Evolutionary conservation across 2,797 vertebrate species (phyloP).

Genomic region (Mus minutoides): DNA sequence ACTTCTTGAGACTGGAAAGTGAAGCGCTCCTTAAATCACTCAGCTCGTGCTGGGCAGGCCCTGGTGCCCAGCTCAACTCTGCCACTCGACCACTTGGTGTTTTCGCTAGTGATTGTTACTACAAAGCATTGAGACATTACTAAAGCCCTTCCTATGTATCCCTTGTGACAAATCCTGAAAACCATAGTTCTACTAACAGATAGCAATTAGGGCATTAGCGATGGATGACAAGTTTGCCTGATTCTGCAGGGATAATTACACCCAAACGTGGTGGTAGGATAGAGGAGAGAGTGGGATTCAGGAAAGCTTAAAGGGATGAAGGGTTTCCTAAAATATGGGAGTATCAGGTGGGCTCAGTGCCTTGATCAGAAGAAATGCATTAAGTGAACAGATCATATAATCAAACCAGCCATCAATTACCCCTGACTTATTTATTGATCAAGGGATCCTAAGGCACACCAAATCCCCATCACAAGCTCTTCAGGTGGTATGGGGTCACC

Average conservation of each 20-base stretch:
- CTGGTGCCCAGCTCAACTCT: neutral
- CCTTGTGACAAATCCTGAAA: neutral
- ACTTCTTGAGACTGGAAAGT: neutral
- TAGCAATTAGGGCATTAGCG: neutral
- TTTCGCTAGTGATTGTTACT: neutral
- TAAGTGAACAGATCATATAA: too few species aligned
- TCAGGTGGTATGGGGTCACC: rapidly evolving
- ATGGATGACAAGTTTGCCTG: neutral
- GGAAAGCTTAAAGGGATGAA: neutral
- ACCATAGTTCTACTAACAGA: too few species aligned
- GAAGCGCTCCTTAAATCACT: neutral
- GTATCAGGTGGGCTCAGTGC: neutral
- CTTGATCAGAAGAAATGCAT: neutral
- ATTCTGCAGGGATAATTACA: neutral
- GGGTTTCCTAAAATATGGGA: neutral
- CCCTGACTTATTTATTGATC: neutral
- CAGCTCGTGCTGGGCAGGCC: neutral
- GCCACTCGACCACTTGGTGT: neutral
- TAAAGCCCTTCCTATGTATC: neutral
- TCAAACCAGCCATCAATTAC: neutral
- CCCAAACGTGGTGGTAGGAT: too few species aligned
- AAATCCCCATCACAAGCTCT: neutral
- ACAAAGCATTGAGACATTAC: neutral
- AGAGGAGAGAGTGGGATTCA: neutral
- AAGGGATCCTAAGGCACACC: neutral